Conservation (phyloP, 1,140 invertebrate genomes). For the Octopus sinensis region DNA sequence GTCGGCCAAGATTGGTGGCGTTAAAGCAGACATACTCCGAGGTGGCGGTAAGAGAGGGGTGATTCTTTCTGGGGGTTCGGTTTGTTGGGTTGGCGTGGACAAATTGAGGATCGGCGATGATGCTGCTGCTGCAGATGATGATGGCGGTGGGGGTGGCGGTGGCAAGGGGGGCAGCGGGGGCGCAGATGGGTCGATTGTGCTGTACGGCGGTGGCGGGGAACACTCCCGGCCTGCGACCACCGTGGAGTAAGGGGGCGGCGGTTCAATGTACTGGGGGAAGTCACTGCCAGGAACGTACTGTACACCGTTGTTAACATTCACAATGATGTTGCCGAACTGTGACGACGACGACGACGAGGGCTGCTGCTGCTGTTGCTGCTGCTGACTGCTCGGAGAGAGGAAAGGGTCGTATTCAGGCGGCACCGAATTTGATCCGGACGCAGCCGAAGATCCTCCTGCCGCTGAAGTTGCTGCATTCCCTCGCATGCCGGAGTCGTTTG, state of each 20-base stretch:
- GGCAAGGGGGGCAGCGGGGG: not conserved
- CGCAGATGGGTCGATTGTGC: constrained; percentile 46
- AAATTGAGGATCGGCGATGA: not conserved
- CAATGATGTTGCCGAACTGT: constrained; percentile 47
- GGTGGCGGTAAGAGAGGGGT: not conserved
- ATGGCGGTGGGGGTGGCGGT: constrained; percentile 5
- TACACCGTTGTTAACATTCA: constrained; percentile 51
- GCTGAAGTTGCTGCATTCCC: constrained; percentile 18
- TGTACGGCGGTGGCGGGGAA: constrained; percentile 46
- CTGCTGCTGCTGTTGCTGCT: not conserved
- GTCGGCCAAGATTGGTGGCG: not conserved
- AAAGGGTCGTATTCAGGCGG: constrained; percentile 44
- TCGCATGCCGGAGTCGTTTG: constrained; percentile 21
- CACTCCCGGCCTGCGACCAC: constrained; percentile 27
- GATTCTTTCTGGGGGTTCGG: not conserved
- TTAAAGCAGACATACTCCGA: not conserved
- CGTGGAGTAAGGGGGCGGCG: constrained; percentile 48
- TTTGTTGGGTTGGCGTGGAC: not conserved
- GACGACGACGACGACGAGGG: constrained; percentile 23
- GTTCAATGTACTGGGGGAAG: constrained; percentile 32
- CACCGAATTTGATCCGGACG: constrained; percentile 6
- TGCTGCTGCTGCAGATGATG: constrained; percentile 1
- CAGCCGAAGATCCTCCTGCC: not conserved
- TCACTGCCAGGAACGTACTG: constrained; percentile 43
- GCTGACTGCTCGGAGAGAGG: constrained; percentile 21